Conservation (phyloP, 1,140 invertebrate genomes). For the Drosophila parvula region DNA sequence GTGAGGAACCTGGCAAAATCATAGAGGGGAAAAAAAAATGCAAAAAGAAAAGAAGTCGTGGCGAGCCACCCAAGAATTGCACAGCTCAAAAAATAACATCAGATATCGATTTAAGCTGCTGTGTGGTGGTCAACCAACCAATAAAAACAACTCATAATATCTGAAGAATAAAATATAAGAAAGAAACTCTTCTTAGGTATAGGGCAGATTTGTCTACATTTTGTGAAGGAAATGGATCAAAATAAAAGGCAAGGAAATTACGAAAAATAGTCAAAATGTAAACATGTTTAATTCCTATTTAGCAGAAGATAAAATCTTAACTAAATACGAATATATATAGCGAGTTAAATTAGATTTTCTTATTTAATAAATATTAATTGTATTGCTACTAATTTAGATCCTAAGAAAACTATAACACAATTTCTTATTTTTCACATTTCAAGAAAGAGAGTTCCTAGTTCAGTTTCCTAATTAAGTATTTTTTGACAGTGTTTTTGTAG, state of each 20-base stretch:
- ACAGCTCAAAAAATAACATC: constrained; percentile 23
- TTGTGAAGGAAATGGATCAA: not conserved
- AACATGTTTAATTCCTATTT: not conserved
- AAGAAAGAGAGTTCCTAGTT: too few species aligned
- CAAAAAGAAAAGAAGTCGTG: not conserved
- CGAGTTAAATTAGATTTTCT: not conserved
- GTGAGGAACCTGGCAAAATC: constrained; percentile 19
- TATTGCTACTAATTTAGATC: too few species aligned
- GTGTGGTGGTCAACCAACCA: constrained; percentile 2
- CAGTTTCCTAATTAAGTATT: not conserved
- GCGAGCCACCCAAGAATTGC: constrained; percentile 22
- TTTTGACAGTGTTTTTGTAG: not conserved
- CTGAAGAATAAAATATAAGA: not conserved
- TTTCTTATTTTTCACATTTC: too few species aligned
- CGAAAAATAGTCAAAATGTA: not conserved
- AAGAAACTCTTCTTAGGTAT: not conserved
- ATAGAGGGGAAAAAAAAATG: not conserved
- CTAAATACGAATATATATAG: not conserved
- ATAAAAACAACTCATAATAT: not conserved
- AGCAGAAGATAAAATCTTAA: too few species aligned
- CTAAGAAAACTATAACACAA: too few species aligned
- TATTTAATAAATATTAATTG: too few species aligned
- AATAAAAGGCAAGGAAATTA: not conserved
- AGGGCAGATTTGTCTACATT: constrained; percentile 5
- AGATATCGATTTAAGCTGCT: constrained; percentile 14